A percentile compares a stretch with the other conserved stretches of the same genome.
These are phyloP conservation scores for Orgyia antiqua DNA, from an alignment of 2,888 invertebrate species.

Conservation along the genomic window DNA sequence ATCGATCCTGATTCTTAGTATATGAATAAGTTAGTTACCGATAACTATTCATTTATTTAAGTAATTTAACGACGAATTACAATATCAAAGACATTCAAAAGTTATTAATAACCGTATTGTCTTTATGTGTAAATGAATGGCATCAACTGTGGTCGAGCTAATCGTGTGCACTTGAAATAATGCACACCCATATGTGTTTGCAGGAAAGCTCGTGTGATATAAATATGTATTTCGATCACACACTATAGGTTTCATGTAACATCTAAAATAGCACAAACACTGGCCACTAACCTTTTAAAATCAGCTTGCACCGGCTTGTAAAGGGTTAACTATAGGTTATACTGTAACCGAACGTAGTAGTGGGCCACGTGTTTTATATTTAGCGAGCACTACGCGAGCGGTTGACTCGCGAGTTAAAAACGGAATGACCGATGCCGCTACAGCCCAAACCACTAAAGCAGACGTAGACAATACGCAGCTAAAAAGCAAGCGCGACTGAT, in stretches of 20 bases:
- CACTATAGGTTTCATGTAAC: constrained; percentile 4
- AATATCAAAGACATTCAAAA: too few species aligned
- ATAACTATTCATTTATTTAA: too few species aligned
- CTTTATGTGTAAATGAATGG: too few species aligned
- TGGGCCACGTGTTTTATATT: constrained; percentile 62
- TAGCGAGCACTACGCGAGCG: constrained; percentile 42
- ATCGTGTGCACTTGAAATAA: neutral
- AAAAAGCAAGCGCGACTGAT: constrained; percentile 34
- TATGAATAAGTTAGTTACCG: too few species aligned
- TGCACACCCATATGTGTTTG: neutral
- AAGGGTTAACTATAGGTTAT: constrained; percentile 40
- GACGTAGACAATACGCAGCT: constrained; percentile 19
- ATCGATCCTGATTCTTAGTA: too few species aligned
- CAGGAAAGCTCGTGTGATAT: neutral
- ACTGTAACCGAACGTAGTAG: constrained; percentile 45
- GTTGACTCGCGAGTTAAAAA: constrained; percentile 47
- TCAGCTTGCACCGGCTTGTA: constrained; percentile 14
- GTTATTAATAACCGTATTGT: too few species aligned
- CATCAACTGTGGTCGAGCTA: neutral
- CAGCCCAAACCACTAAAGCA: constrained; percentile 13
- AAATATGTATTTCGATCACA: constrained; percentile 6
- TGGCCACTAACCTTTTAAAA: constrained; percentile 21
- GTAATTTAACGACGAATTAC: too few species aligned
- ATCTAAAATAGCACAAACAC: constrained; percentile 7
- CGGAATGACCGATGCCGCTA: constrained; percentile 47